Base-by-base conservation (phyloP, 1,140 invertebrate genomes). In the Drosophila guanche region DNA sequence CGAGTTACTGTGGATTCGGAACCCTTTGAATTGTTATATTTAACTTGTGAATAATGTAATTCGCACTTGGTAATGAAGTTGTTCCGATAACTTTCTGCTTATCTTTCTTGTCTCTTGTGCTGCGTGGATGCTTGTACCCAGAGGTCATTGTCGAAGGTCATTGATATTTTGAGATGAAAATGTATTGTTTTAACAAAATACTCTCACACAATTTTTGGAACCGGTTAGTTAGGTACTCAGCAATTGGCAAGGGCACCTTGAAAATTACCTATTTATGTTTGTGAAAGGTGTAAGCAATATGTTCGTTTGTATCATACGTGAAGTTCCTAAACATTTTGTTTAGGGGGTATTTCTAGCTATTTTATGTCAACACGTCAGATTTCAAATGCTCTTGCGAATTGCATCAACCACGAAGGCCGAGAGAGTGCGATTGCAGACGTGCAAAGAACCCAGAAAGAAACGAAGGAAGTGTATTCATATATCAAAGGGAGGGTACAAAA, bases 191-290 rank as follows among this genome's bases (percentile, higher is more conserved):
- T 14, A 55, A 37, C 29, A 14, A 72, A 57, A 57, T 73, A 51
- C 47, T 63, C 51, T 76, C 54, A 54, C 68, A 73, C 60, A 50
- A 73, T 55, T 79, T 84, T 86, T 52, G 56, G 72, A 85, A 85
- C 80, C 77, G 76, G 80, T 80, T 85, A 66, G 66, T 51, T 52
- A 52, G 25, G 43, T 3, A 25, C 8, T 25, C 60, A 71, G 54
- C 42, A 56, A 56, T 65, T 74, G 62, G 56, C 80, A 84, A 85
- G 81, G 80, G 80, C 80, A 85, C 80, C 80, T 85, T 85, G 80
- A 76, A 54, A 84, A 45, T 46, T 55, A 58, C 37, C 43, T 43
- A 75, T 75, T 61, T 76, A 58, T 62, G 29, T 33, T 33, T 33
- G 52, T 41, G 29, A 61, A 22, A 60, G 22, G 27, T 57, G 50